Evolutionary conservation across 2,888 invertebrate species (phyloP).

Genomic region (Syrphus vitripennis): DNA sequence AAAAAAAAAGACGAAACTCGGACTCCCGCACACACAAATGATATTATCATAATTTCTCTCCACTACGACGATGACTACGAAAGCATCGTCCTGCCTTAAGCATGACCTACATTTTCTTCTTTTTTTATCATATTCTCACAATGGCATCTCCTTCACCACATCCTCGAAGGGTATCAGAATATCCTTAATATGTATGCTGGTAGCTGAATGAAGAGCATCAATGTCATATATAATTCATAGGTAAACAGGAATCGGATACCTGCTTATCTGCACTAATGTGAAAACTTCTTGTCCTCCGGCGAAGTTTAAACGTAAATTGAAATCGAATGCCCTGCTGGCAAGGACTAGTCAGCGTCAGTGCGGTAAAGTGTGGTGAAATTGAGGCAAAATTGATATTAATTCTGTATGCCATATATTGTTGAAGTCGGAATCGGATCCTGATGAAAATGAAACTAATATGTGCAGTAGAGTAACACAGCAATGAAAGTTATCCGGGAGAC

Average conservation of each 20-base stretch:
- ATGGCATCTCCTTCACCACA: constrained; percentile 10
- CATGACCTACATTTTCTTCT: constrained; percentile 1
- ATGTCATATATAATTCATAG: constrained; percentile 70
- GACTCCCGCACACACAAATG: constrained; percentile 3
- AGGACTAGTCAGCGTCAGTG: background rate
- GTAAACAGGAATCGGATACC: constrained; percentile 69
- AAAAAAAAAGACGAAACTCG: background rate
- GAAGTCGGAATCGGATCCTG: constrained; percentile 28
- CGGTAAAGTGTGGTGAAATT: background rate
- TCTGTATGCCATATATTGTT: constrained; percentile 21
- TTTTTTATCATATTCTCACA: constrained; percentile 2
- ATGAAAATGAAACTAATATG: constrained; percentile 60
- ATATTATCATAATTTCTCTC: constrained; percentile 54
- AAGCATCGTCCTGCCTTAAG: background rate
- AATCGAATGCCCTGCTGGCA: constrained; percentile 54
- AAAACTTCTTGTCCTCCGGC: constrained; percentile 67
- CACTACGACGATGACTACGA: too few relatives aligned
- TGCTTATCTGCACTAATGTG: constrained; percentile 71
- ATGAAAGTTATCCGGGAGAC: constrained; percentile 48
- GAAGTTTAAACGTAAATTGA: constrained; percentile 65
- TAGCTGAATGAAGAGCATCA: constrained; percentile 37
- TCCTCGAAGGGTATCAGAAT: constrained; percentile 6
- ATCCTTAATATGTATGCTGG: constrained; percentile 55
- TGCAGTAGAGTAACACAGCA: constrained; percentile 17
- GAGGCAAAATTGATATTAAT: constrained; percentile 41